A percentile compares a stretch with the other conserved stretches of the same genome.
These are phyloP conservation scores for Pelusios castaneus DNA, from an alignment of 2,113 vertebrate genomes.

Conservation along the genomic window DNA sequence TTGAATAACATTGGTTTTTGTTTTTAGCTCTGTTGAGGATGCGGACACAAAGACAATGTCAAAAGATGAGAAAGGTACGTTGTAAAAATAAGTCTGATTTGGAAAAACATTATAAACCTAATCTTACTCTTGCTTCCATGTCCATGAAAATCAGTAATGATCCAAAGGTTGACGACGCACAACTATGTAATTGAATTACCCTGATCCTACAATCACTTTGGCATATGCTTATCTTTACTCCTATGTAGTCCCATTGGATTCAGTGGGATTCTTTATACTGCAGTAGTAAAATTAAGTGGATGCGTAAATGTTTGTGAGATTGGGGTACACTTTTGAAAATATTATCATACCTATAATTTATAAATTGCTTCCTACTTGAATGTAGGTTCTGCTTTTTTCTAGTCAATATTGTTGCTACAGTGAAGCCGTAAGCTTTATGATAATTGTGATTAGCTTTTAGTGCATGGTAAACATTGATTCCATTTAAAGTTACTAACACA, in stretches of 20 bases:
- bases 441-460: neutral
- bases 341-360: neutral
- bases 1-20: slow-evolving; percentile 74
- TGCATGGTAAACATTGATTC: neutral
- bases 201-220: neutral
- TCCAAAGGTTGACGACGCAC: neutral
- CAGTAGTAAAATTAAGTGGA: fast-evolving
- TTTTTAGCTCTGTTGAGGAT: slow-evolving; percentile 87
- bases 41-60: slow-evolving; percentile 80
- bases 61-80: slow-evolving; percentile 93
- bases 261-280: neutral
- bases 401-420: neutral
- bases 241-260: neutral
- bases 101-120: fast-evolving
- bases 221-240: fast-evolving
- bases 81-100: neutral
- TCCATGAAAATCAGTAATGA: fast-evolving
- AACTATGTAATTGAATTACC: neutral
- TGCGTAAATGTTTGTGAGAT: neutral
- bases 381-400: neutral
- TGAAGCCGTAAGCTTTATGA: fast-evolving
- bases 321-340: neutral
- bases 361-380: neutral
- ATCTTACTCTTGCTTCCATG: neutral
- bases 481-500: neutral